A percentile compares a stretch with the other conserved stretches of the same genome.
Conservation (phyloP, 2,888 invertebrate genomes). For the Sphinx pinastri region DNA sequence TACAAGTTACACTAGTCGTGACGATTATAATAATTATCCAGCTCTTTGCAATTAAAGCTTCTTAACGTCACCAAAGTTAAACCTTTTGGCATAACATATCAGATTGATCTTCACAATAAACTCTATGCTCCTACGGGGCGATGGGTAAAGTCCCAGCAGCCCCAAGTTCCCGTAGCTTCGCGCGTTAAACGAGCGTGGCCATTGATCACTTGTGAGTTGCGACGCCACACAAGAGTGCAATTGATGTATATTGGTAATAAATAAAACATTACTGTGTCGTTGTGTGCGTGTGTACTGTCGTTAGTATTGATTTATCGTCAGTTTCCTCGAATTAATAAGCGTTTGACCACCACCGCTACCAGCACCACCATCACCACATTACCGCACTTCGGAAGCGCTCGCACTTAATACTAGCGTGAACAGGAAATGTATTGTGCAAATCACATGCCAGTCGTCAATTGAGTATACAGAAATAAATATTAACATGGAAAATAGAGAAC, state of each 20-base stretch:
- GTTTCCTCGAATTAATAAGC: constrained; percentile 43
- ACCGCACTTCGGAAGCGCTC: not conserved
- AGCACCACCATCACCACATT: constrained; percentile 8
- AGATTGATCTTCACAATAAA: no score
- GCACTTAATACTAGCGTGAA: constrained; percentile 12
- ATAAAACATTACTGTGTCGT: constrained; percentile 33
- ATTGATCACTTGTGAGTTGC: not conserved
- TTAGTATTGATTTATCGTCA: constrained; percentile 33
- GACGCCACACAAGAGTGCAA: not conserved
- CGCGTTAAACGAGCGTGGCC: not conserved
- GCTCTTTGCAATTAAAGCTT: no score
- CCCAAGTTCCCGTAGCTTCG: no score
- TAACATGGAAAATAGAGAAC: not conserved
- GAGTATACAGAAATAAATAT: not conserved
- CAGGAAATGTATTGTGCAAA: constrained; percentile 21
- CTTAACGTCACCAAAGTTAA: no score
- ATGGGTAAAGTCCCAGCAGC: no score
- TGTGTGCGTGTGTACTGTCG: constrained; percentile 32
- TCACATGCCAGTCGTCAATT: constrained; percentile 9
- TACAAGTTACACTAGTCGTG: no score
- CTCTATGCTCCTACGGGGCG: no score
- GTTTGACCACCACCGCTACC: constrained; percentile 43
- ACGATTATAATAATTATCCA: no score
- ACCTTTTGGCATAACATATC: no score
- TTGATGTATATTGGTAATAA: constrained; percentile 1